Evolutionary conservation across 2,113 vertebrate genomes (phyloP).

Genomic region (Clarias gariepinus): DNA sequence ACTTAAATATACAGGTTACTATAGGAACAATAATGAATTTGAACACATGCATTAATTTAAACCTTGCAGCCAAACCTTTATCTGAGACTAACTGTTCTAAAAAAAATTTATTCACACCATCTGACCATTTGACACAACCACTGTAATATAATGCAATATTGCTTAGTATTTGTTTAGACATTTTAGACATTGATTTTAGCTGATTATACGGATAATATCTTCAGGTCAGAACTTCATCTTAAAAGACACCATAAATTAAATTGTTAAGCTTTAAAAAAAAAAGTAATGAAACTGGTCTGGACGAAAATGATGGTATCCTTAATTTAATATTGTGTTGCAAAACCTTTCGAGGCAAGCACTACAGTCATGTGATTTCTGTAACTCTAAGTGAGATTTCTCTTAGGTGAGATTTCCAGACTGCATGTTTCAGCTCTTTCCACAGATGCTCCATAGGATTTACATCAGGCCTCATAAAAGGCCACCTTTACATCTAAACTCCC

Average conservation of each 20-base stretch:
- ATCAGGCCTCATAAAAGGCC: no score
- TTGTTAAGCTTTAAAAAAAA: no score
- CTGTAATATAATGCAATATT: background rate
- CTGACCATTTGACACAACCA: background rate
- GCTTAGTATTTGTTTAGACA: background rate
- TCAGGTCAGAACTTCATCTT: background rate
- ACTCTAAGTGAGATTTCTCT: no score
- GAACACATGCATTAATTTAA: background rate
- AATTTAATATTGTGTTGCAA: no score
- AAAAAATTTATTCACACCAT: background rate
- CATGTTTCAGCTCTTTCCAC: no score
- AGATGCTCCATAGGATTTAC: no score
- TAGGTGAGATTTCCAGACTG: no score
- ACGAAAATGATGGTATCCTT: no score
- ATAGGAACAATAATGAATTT: background rate
- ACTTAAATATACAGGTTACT: background rate
- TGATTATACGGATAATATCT: background rate
- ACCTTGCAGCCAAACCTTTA: background rate
- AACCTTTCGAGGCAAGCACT: no score
- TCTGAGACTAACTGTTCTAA: background rate
- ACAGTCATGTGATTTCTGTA: no score
- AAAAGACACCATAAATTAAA: background rate
- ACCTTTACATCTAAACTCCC: no score
- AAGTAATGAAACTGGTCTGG: no score
- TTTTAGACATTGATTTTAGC: background rate